Percentiles rank a stretch among this genome's conserved stretches.
Conservation (phyloP, 2,888 invertebrate species). For the Drosophila prostipennis region DNA sequence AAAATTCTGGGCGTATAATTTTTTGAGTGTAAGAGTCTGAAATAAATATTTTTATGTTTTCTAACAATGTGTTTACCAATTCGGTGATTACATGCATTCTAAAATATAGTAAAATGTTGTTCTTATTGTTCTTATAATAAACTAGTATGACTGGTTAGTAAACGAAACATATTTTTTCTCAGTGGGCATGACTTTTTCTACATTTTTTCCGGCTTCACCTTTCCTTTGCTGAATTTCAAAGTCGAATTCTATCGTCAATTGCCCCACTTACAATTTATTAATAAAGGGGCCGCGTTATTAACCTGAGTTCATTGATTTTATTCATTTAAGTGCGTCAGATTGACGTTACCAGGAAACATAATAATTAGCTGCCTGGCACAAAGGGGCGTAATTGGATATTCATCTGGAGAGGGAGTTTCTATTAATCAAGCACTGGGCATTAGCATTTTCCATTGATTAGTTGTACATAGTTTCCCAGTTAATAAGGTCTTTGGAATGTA, state of each 20-base stretch:
- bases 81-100: no score
- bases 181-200: background rate
- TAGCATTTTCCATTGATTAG: background rate
- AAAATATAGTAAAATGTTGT: no score
- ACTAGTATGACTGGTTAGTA: no score
- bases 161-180: background rate
- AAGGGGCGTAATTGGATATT: slow-evolving; percentile 1
- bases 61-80: background rate
- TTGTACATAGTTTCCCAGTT: background rate
- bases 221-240: slow-evolving; percentile 5
- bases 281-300: slow-evolving; percentile 7
- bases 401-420: background rate
- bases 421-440: background rate
- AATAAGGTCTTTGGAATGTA: background rate
- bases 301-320: slow-evolving; percentile 19
- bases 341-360: slow-evolving; percentile 12
- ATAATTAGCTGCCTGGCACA: slow-evolving; percentile 25
- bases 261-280: slow-evolving; percentile 23
- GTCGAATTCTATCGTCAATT: slow-evolving; percentile 11
- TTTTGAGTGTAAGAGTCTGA: no score
- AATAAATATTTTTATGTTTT: no score
- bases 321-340: background rate
- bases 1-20: no score
- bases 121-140: no score
- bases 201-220: background rate